Base-by-base conservation (phyloP, 2,888 invertebrate genomes). In the Nezara viridula region DNA sequence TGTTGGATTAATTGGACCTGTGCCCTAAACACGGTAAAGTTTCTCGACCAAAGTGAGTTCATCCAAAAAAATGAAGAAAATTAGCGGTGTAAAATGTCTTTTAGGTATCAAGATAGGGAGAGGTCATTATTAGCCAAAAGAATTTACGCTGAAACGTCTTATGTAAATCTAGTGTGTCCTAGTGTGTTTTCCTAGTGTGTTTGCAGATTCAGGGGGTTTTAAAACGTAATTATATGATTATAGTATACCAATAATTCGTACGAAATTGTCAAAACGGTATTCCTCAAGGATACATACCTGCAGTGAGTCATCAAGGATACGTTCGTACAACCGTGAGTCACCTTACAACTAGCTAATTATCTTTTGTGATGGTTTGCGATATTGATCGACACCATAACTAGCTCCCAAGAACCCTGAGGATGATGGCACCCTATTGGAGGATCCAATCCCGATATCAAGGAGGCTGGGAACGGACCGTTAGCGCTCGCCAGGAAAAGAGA, bases 381-480 rank as follows among this genome's bases (percentile, higher is more conserved):
- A 44, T 44, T 44, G 10, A 44, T 44, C 44, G 44, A n/a, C n/a
- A n/a, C n/a, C n/a, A n/a, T n/a, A n/a, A n/a, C n/a, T n/a, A n/a
- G n/a, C 44, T 10, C 44, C 44, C 44, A 44, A 44, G 44, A 44
- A 44, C 44, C 44, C 44, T 5, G 44, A 44, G 44, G 44, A 44
- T 10, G 44, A 44, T 44, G 7, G n/a, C n/a, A n/a, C 32, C 27
- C 60, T n/a, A 60, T 27, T 32, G 5, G 32, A 32, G 66, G 27
- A 32, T 73, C 60, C 14, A 60, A 60, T n/a, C 60, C 32, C 27
- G 66, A 73, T 73, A 73, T 73, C 66, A 3, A 32, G 86, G 44
- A 55, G 32, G 86, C 86, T 37, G 55, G 60, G 32, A 44, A n/a
- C n/a, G 47, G 12, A 88, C 88, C 88, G 88, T 88, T 88, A 88